Evolutionary conservation across 2,113 vertebrate genomes (phyloP).

Genomic region (Sinosuthora webbiana): DNA sequence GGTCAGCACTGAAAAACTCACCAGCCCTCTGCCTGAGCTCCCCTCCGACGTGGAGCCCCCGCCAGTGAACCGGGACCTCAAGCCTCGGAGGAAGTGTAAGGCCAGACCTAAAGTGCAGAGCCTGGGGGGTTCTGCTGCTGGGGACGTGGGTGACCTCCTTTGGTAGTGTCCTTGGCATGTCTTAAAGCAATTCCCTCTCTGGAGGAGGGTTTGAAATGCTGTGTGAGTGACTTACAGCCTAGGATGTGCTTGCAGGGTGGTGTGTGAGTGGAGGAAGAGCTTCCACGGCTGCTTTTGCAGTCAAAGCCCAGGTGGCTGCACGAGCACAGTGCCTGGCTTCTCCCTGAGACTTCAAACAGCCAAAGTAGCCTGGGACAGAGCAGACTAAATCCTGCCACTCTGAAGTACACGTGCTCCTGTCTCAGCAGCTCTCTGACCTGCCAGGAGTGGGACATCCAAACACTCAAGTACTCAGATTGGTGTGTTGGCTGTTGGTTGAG

Average conservation of each 20-base stretch:
- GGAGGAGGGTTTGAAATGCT: background rate
- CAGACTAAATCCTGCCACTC: background rate
- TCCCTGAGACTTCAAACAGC: background rate
- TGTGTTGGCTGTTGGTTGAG: background rate
- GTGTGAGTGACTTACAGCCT: background rate
- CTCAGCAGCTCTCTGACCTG: background rate
- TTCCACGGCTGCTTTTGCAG: background rate
- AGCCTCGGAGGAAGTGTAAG: conserved; percentile 91
- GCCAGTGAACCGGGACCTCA: conserved; percentile 92
- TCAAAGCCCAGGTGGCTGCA: background rate
- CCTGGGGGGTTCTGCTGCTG: background rate
- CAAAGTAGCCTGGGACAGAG: background rate
- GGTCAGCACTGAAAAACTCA: conserved; percentile 68
- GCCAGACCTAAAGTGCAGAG: background rate
- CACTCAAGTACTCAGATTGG: background rate
- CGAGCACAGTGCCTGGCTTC: background rate
- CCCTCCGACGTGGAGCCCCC: conserved; percentile 83
- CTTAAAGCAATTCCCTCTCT: background rate
- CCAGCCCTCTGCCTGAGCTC: conserved; percentile 68
- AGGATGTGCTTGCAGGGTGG: background rate
- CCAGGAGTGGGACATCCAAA: background rate
- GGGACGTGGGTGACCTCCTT: background rate
- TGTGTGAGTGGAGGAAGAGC: background rate
- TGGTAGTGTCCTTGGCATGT: background rate
- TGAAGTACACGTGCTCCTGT: background rate